Percentiles rank a stretch among this genome's conserved stretches.
phyloP scores from a whole-genome alignment of 2,888 invertebrate species.

The Limnephilus auricula region DNA sequence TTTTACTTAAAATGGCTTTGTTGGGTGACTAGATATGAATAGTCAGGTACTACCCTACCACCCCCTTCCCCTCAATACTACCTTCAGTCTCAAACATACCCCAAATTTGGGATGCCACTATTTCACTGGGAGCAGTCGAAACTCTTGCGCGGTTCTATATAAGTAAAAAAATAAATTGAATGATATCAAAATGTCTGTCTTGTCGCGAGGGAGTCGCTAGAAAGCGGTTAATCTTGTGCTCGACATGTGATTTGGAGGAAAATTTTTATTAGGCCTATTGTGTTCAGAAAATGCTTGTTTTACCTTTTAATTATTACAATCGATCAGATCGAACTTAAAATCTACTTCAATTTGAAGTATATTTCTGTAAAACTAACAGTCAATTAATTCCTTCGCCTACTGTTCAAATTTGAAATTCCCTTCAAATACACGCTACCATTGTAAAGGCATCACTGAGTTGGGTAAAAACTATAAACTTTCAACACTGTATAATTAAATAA shows the following conservation, averaged over 20 bases:
- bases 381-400: not conserved
- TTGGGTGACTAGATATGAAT: too few relatives aligned
- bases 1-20: too few relatives aligned
- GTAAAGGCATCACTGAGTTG: not conserved
- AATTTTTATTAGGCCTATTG: not conserved
- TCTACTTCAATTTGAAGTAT: not conserved
- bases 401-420: not conserved
- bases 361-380: not conserved
- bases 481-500: not conserved
- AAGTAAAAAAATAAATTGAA: not conserved
- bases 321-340: slow-evolving; percentile 1
- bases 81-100: too few relatives aligned
- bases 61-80: too few relatives aligned
- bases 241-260: not conserved
- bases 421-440: not conserved
- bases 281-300: not conserved
- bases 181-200: not conserved
- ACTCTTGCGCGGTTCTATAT: too few relatives aligned
- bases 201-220: not conserved
- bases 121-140: too few relatives aligned
- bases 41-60: too few relatives aligned
- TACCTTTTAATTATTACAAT: not conserved
- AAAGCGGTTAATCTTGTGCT: not conserved
- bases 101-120: too few relatives aligned
- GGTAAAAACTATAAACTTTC: not conserved